Evolutionary conservation across 2,797 vertebrate species (phyloP), one percentile per base, ranked within the genome.

Genomic region (Hemibagrus guttatus): DNA sequence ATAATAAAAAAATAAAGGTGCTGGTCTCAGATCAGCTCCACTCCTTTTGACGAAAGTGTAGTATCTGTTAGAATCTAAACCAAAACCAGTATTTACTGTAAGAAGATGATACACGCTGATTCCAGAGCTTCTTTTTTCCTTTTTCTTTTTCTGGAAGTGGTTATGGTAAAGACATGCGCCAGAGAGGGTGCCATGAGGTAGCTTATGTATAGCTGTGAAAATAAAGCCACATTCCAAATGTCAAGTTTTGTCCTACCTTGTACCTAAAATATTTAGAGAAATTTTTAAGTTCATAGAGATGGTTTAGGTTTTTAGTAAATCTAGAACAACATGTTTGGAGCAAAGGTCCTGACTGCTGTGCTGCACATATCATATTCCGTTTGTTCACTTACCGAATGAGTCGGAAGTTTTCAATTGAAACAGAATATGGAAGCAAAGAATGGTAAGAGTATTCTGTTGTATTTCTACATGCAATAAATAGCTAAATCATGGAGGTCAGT

Each of bases 141-240:
- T 61, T 52, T 64, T 68, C 68, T 68, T 69, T 84, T 17, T 42
- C 26, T 56, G 71, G 58, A 63, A 64, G 31, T 64, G 63, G 63
- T 88, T 83, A 69, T 52, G 69, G 42, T 76, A 23, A 76, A 83
- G 66, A 85, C 13, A 63, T 74, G n/a, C 75, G 66, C 61, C 61
- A 83, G 68, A 61, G 46, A 49, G 35, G 35, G 23, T 58, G 72
- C 84, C 56, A 72, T 59, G 89, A 90, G 90, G 90, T 91, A 91
- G 86, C 54, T 72, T 88, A 74, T 9, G 52, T 46, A 54, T 80
- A 88, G 39, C 35, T 87, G 81, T 64, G 17, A 54, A 16, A 64
- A 74, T 46, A 16, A 49, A 42, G 6, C 21, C 74, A 56, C 35
- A 26, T 75, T 85, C 49, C 39, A 35, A 14, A 82, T 58, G 84